phyloP scores from a whole-genome alignment of 1,140 invertebrate species.

The Colletes latitarsis region DNA sequence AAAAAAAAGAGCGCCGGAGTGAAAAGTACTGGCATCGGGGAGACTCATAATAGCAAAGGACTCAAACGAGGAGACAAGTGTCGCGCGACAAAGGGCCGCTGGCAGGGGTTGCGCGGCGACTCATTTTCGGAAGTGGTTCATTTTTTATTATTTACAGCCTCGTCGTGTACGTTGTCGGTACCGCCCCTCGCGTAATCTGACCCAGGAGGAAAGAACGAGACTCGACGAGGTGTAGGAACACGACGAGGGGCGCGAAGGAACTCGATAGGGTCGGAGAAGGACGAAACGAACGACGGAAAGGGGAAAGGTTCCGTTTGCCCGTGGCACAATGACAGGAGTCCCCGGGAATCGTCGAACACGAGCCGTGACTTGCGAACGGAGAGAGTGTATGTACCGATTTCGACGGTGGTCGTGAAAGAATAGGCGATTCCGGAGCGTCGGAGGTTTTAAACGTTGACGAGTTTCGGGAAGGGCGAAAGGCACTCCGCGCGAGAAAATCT shows the following conservation, averaged over 20 bases:
- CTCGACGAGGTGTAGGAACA: neutral
- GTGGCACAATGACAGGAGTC: conserved; percentile 10
- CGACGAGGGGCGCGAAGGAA: too few relatives aligned
- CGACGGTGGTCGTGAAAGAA: neutral
- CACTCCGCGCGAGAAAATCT: conserved; percentile 31
- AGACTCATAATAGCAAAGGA: conserved; percentile 37
- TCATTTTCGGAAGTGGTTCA: conserved; percentile 60
- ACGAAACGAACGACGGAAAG: neutral
- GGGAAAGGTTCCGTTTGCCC: conserved; percentile 14
- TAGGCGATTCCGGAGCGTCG: neutral
- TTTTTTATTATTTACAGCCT: conserved; percentile 58
- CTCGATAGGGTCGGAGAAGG: neutral
- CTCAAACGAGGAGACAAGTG: conserved; percentile 54
- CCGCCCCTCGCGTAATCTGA: neutral
- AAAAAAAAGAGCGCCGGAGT: neutral
- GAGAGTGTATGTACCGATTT: neutral
- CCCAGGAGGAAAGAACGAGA: neutral
- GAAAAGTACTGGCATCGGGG: conserved; percentile 2
- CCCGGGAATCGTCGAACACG: conserved; percentile 2
- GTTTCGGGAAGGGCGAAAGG: conserved; percentile 5
- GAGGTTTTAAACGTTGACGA: conserved; percentile 23
- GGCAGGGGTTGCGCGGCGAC: conserved; percentile 34
- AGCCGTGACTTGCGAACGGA: neutral
- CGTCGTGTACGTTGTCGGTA: neutral
- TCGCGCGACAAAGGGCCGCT: conserved; percentile 36